Percentiles rank a stretch among this genome's conserved stretches.
phyloP scores from a whole-genome alignment of 2,888 invertebrate genomes.

The Eristalis arbustorum region DNA sequence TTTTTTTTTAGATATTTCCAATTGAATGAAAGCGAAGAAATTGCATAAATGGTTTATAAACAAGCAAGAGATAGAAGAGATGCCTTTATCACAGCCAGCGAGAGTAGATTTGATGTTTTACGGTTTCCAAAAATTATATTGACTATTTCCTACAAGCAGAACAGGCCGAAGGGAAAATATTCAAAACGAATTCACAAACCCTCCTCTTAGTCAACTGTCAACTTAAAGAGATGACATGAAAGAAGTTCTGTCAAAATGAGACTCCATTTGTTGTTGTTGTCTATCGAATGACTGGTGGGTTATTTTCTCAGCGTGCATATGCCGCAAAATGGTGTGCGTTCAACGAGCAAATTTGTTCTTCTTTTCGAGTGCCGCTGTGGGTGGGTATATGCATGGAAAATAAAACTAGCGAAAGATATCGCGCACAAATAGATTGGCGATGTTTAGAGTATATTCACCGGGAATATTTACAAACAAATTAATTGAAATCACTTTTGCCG shows the following conservation, averaged over 20 bases:
- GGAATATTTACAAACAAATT: background rate
- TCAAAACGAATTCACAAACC: slow-evolving; percentile 49
- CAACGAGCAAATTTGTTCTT: background rate
- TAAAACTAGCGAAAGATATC: background rate
- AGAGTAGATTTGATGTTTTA: slow-evolving; percentile 15
- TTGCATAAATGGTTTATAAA: slow-evolving; percentile 9
- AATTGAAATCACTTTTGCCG: background rate
- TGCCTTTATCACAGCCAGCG: slow-evolving; percentile 39
- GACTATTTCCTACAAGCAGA: slow-evolving; percentile 33
- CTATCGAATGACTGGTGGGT: background rate
- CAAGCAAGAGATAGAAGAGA: slow-evolving; percentile 10
- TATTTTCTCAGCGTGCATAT: background rate
- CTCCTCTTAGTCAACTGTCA: slow-evolving; percentile 41
- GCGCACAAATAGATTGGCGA: background rate
- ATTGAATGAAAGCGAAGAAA: slow-evolving; percentile 15
- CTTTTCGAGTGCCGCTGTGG: too few species aligned
- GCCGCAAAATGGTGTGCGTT: background rate
- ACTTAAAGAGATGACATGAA: slow-evolving; percentile 20
- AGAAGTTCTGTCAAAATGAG: slow-evolving; percentile 32
- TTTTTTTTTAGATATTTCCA: slow-evolving; percentile 8
- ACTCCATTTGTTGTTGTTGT: background rate
- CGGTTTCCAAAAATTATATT: slow-evolving; percentile 37
- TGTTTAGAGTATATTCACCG: background rate
- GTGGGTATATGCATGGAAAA: background rate
- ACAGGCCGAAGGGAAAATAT: slow-evolving; percentile 36